Conservation (phyloP, 1,140 invertebrate genomes). For the Pararge aegeria region DNA sequence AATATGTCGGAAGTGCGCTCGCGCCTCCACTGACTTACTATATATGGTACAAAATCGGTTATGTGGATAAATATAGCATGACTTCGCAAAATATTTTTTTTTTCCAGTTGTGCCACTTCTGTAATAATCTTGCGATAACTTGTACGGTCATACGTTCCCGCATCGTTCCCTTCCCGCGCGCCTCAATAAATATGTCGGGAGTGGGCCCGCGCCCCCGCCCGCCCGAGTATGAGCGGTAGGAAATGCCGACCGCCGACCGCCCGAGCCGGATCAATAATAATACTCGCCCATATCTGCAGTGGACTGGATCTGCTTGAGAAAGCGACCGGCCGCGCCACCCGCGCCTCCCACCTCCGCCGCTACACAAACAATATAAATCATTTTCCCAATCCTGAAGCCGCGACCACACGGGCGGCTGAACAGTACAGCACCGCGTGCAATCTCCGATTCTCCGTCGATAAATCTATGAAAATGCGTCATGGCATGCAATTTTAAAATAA, state of each 20-base stretch:
- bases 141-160: slow-evolving; percentile 59
- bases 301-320: slow-evolving; percentile 78
- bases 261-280: slow-evolving; percentile 76
- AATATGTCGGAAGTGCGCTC: too few species aligned
- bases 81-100: neutral
- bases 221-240: slow-evolving; percentile 71
- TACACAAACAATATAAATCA: slow-evolving; percentile 79
- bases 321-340: slow-evolving; percentile 61
- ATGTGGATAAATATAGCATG: too few species aligned
- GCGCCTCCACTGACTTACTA: too few species aligned
- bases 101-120: slow-evolving; percentile 1
- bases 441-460: neutral
- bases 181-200: slow-evolving; percentile 72
- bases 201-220: slow-evolving; percentile 49
- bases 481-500: too few species aligned
- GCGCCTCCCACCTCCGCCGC: slow-evolving; percentile 50
- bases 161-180: slow-evolving; percentile 48
- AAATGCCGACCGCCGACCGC: slow-evolving; percentile 68
- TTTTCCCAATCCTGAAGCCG: slow-evolving; percentile 65
- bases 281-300: slow-evolving; percentile 78
- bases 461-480: neutral
- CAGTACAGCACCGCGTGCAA: neutral
- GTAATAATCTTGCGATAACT: slow-evolving; percentile 31
- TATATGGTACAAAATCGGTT: too few species aligned
- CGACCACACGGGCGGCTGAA: slow-evolving; percentile 45